Evolutionary conservation across 2,797 vertebrate genomes (phyloP).

Genomic region (Carduelis carduelis): DNA sequence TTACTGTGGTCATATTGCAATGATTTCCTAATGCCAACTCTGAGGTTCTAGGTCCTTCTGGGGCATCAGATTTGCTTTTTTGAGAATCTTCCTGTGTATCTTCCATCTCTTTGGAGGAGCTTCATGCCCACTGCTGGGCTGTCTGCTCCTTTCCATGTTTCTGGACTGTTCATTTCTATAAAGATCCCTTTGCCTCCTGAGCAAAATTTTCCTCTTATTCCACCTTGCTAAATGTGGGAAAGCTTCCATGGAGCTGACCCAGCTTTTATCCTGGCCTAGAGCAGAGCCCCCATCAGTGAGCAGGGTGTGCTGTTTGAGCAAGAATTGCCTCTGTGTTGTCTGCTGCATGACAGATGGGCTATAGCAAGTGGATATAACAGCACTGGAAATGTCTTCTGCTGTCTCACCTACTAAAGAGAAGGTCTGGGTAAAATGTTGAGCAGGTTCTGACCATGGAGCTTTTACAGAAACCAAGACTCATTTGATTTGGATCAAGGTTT

Average conservation of each 20-base stretch:
- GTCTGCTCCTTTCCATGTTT: background rate
- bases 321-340: background rate
- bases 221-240: background rate
- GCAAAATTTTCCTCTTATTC: background rate
- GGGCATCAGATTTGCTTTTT: background rate
- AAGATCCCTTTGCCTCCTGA: background rate
- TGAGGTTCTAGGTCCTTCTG: background rate
- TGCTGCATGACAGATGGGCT: background rate
- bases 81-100: background rate
- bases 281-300: background rate
- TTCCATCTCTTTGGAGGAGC: background rate
- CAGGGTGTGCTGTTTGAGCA: background rate
- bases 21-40: background rate
- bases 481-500: background rate
- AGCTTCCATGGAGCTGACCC: background rate
- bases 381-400: background rate
- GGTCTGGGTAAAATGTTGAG: background rate
- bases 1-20: background rate
- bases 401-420: background rate
- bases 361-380: background rate
- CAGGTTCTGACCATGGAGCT: background rate
- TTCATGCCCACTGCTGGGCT: background rate
- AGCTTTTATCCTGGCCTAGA: background rate
- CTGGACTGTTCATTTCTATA: background rate
- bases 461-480: background rate